phyloP scores from a whole-genome alignment of 2,113 vertebrate species.

The Chlorodrepanis virens region DNA sequence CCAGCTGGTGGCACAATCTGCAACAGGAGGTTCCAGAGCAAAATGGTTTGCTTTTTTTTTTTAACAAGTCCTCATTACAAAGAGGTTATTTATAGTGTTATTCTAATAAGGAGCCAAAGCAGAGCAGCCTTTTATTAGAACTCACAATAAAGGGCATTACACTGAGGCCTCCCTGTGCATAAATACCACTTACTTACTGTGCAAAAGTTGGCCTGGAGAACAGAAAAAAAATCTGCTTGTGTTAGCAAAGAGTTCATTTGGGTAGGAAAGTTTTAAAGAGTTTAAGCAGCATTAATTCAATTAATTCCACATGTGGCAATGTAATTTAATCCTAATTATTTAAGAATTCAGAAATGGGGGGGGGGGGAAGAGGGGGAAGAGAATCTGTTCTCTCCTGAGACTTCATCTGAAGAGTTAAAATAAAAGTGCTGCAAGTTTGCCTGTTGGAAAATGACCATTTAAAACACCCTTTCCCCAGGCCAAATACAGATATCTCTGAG shows the following conservation, averaged over 20 bases:
- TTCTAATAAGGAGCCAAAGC: constrained; percentile 30
- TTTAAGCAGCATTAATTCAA: constrained; percentile 24
- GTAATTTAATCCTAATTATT: constrained; percentile 33
- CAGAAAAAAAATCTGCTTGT: background rate
- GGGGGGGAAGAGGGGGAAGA: rapidly evolving
- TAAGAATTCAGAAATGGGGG: background rate
- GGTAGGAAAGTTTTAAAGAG: constrained; percentile 34
- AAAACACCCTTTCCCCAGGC: background rate
- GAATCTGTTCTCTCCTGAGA: background rate
- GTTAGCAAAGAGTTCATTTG: constrained; percentile 17
- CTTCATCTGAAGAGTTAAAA: background rate
- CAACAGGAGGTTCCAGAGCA: constrained; percentile 10
- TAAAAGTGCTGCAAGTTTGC: background rate
- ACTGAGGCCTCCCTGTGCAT: background rate
- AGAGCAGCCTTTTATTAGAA: constrained; percentile 60
- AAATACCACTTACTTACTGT: constrained; percentile 12
- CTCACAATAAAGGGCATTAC: background rate
- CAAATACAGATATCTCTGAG: background rate
- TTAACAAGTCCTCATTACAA: constrained; percentile 7
- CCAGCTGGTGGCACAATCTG: constrained; percentile 45
- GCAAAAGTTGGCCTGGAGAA: background rate
- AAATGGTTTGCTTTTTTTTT: background rate
- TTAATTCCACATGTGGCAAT: constrained; percentile 4
- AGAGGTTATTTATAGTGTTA: constrained; percentile 50
- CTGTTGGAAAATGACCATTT: background rate